Conservation (phyloP, 1,140 invertebrate genomes). For the Stenopsyche tienmushanensis region DNA sequence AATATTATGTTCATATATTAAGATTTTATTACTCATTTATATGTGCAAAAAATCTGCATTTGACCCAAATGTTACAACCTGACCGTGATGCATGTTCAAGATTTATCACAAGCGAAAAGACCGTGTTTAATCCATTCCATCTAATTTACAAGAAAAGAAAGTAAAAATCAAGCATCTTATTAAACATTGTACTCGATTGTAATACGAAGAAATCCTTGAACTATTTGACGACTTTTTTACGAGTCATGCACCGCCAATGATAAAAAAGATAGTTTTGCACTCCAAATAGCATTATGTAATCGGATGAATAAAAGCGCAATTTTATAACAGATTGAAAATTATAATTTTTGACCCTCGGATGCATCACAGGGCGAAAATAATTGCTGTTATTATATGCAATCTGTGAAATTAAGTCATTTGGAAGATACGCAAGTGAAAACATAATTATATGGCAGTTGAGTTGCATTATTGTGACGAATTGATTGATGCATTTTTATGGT, state of each 20-base stretch:
- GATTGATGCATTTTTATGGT: too few species aligned
- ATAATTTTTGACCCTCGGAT: neutral
- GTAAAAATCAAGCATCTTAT: neutral
- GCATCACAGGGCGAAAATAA: neutral
- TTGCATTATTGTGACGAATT: too few species aligned
- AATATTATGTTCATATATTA: too few species aligned
- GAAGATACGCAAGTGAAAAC: too few species aligned
- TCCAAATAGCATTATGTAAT: too few species aligned
- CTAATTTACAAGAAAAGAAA: neutral
- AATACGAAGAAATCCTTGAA: neutral
- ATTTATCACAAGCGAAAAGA: too few species aligned
- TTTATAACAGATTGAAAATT: neutral
- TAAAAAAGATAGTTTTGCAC: neutral
- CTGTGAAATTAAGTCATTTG: too few species aligned
- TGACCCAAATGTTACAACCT: neutral
- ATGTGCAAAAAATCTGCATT: neutral
- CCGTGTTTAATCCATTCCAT: neutral
- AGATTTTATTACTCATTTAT: neutral
- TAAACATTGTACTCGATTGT: neutral
- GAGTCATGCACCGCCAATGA: neutral
- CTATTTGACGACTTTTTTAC: neutral
- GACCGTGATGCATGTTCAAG: neutral
- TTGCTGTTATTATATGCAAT: neutral
- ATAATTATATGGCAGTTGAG: too few species aligned
- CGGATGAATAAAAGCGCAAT: neutral